These are phyloP conservation scores for Lophotriccus pileatus DNA, from an alignment of 2,797 vertebrate species.

Conservation along the genomic window DNA sequence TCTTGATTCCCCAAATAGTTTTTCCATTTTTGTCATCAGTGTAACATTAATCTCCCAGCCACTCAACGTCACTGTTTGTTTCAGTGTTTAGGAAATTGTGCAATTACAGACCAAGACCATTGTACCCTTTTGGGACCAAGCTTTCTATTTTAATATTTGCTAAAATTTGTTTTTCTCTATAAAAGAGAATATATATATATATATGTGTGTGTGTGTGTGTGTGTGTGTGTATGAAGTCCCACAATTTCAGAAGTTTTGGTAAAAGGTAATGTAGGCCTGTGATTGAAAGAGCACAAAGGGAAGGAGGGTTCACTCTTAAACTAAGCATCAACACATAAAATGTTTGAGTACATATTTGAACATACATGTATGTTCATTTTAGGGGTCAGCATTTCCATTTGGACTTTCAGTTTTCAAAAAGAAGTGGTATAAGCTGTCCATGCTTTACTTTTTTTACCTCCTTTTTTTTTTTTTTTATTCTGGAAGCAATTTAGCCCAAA, in stretches of 20 bases:
- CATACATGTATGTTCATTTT: not conserved
- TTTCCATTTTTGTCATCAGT: slow-evolving; percentile 17
- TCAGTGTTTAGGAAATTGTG: not conserved
- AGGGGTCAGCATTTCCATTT: not conserved
- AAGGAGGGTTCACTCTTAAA: not conserved
- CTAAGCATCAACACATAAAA: not conserved
- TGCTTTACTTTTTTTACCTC: not conserved
- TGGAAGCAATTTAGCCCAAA: not conserved
- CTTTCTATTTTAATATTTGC: not conserved
- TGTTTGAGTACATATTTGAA: not conserved
- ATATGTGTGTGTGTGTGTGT: not conserved
- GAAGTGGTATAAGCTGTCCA: not conserved
- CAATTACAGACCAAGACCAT: not conserved
- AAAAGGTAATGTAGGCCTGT: not conserved
- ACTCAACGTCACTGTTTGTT: not conserved
- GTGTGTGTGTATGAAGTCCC: not conserved
- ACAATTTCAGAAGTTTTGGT: not conserved
- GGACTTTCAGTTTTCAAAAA: not conserved
- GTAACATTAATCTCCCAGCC: slow-evolving; percentile 17
- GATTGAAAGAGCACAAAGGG: not conserved
- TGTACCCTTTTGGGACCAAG: not conserved
- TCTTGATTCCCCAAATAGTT: slow-evolving; percentile 46
- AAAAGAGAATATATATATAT: not conserved
- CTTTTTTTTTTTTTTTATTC: not conserved
- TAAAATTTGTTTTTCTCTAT: not conserved